Conservation (phyloP, 2,797 vertebrate species). For the Phoebastria nigripes region DNA sequence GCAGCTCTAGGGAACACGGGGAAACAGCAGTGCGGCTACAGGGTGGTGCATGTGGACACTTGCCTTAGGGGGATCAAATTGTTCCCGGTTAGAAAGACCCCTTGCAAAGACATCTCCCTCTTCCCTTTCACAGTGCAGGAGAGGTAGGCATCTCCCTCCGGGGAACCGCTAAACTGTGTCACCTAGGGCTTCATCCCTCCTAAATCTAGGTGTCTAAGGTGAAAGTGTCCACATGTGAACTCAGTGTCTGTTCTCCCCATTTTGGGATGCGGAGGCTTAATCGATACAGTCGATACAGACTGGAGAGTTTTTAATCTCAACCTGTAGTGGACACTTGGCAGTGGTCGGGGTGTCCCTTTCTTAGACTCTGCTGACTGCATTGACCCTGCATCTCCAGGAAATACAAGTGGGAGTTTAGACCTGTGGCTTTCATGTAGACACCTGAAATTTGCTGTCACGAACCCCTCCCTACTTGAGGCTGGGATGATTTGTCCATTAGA, state of each 20-base stretch:
- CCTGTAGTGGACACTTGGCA: background rate
- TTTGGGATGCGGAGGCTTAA: background rate
- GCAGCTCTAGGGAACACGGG: background rate
- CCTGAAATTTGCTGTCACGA: background rate
- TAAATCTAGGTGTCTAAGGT: background rate
- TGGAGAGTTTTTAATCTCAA: background rate
- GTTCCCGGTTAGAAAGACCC: background rate
- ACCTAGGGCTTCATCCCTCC: background rate
- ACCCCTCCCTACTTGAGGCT: background rate
- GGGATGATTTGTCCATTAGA: background rate
- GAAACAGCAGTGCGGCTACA: background rate
- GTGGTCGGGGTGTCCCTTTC: background rate
- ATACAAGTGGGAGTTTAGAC: background rate
- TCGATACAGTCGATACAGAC: background rate
- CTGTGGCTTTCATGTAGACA: rapidly evolving
- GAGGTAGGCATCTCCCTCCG: background rate
- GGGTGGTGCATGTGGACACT: background rate
- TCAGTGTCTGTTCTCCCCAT: background rate
- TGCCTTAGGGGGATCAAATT: background rate
- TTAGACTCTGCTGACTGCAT: background rate
- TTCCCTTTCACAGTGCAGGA: background rate
- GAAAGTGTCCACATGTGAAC: background rate
- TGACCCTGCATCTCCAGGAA: background rate
- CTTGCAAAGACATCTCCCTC: background rate
- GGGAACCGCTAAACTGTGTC: background rate